These are phyloP conservation scores for Tinea pellionella DNA, from an alignment of 2,888 invertebrate species.

Conservation along the genomic window DNA sequence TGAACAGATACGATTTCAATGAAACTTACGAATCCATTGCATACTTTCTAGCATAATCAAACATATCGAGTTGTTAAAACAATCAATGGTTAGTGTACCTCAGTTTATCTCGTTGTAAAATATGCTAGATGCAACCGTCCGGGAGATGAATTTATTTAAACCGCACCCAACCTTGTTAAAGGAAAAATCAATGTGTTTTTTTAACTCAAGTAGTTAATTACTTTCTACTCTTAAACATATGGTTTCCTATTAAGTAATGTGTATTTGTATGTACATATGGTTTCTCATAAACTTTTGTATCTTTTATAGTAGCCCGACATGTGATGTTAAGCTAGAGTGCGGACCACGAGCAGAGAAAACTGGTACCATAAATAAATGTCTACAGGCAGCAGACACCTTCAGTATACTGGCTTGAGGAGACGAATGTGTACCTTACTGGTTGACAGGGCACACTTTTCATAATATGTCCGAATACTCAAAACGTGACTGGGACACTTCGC, in stretches of 20 bases:
- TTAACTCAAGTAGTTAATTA: background rate
- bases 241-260: background rate
- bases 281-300: background rate
- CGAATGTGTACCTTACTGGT: too few species aligned
- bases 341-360: too few species aligned
- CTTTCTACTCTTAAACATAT: background rate
- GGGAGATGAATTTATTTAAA: conserved; percentile 2
- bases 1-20: background rate
- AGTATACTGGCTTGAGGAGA: too few species aligned
- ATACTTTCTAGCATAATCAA: background rate
- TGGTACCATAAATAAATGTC: too few species aligned
- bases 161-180: conserved; percentile 1
- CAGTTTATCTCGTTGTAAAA: too few species aligned
- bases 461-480: too few species aligned
- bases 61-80: background rate
- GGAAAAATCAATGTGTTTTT: conserved; percentile 2
- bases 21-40: background rate
- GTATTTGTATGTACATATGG: background rate
- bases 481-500: too few species aligned
- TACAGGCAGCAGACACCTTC: too few species aligned
- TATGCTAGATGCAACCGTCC: conserved; percentile 6
- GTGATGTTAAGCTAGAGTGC: too few species aligned
- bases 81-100: background rate
- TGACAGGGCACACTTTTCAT: too few species aligned
- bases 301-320: too few species aligned